These are phyloP conservation scores for Schizothorax lantsangensis DNA, from an alignment of 2,797 vertebrate genomes.

Conservation along the genomic window DNA sequence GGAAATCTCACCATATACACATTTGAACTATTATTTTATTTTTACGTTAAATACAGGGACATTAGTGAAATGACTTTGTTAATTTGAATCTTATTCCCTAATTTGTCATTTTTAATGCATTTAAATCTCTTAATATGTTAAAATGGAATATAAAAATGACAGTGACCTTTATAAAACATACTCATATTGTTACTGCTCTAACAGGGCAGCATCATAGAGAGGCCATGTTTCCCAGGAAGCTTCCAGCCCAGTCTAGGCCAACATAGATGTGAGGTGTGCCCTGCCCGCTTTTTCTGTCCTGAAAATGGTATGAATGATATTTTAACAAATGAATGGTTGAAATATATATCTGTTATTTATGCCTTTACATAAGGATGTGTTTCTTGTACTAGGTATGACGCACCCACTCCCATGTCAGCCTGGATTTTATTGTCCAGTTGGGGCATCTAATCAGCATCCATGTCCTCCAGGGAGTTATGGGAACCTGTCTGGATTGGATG, in stretches of 20 bases:
- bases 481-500: conserved; percentile 72
- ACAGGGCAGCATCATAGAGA: conserved; percentile 76
- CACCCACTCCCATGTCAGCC: conserved; percentile 71
- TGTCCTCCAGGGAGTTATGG: conserved; percentile 81
- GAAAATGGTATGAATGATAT: conserved; percentile 67
- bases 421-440: conserved; percentile 79
- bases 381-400: conserved; percentile 67
- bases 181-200: conserved; percentile 39
- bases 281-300: conserved; percentile 75
- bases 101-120: neutral
- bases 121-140: neutral
- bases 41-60: neutral
- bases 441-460: conserved; percentile 69
- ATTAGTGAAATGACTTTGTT: neutral
- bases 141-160: neutral
- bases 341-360: neutral
- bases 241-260: conserved; percentile 82
- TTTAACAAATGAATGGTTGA: neutral
- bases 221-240: conserved; percentile 79
- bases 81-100: neutral
- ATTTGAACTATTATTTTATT: neutral
- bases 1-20: neutral
- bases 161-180: neutral
- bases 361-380: conserved; percentile 29
- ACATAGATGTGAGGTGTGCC: conserved; percentile 77